These are phyloP conservation scores for Argyresthia goedartella DNA, from an alignment of 2,888 invertebrate genomes.

Conservation along the genomic window DNA sequence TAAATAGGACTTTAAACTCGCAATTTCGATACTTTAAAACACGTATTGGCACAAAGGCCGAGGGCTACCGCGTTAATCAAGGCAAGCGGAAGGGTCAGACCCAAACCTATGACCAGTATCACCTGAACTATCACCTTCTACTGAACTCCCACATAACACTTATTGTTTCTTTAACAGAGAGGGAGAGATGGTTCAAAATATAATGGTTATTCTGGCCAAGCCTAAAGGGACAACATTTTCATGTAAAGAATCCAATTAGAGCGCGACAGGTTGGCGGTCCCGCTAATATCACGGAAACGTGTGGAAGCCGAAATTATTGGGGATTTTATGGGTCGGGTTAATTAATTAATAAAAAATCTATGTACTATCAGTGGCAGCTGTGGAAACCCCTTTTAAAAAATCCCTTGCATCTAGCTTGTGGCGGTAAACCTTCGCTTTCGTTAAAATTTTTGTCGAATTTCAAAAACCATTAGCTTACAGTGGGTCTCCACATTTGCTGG, in stretches of 20 bases:
- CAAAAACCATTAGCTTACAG: too few species aligned
- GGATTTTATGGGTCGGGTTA: background rate
- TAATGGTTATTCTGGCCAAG: constrained; percentile 21
- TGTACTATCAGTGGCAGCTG: too few species aligned
- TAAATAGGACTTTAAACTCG: too few species aligned
- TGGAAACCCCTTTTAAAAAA: too few species aligned
- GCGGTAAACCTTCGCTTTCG: too few species aligned
- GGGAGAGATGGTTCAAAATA: constrained; percentile 20
- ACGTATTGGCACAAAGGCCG: background rate
- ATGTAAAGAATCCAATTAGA: constrained; percentile 58
- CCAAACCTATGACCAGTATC: constrained; percentile 19
- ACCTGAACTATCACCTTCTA: constrained; percentile 19
- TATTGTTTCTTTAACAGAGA: constrained; percentile 11
- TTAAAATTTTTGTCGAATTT: too few species aligned
- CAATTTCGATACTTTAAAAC: background rate
- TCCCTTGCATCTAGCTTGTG: too few species aligned
- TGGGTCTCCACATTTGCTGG: too few species aligned
- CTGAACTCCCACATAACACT: constrained; percentile 12
- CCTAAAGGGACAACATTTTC: constrained; percentile 40
- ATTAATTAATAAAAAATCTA: constrained; percentile 18
- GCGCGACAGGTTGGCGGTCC: constrained; percentile 33
- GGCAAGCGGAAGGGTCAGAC: constrained; percentile 38
- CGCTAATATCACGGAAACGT: background rate
- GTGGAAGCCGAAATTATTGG: background rate
- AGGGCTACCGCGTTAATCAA: constrained; percentile 33